phyloP scores from a whole-genome alignment of 2,888 invertebrate genomes.

The Phytoseiulus persimilis region DNA sequence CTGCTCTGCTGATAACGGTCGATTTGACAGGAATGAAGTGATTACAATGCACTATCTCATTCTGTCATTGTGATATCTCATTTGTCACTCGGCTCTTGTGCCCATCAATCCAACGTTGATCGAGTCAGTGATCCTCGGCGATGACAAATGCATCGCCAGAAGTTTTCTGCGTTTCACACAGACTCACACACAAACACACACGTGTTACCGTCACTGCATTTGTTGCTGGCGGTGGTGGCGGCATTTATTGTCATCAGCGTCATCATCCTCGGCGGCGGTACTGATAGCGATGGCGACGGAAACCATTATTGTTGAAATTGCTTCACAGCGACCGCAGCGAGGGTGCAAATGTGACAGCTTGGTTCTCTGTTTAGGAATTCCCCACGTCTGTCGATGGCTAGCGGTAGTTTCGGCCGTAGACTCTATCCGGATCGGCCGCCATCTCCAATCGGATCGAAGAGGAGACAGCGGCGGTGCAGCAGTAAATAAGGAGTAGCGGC shows the following conservation, averaged over 20 bases:
- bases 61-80: not conserved
- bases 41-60: not conserved
- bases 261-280: not conserved
- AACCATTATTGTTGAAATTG: not conserved
- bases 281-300: not conserved
- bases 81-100: not conserved
- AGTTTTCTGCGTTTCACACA: not conserved
- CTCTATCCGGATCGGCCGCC: not conserved
- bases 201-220: not conserved
- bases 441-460: not conserved
- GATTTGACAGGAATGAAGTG: not conserved
- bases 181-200: not conserved
- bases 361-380: not conserved
- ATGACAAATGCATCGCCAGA: not conserved
- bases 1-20: not conserved
- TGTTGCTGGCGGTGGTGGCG: not conserved
- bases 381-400: not conserved
- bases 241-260: not conserved
- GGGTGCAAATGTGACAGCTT: not conserved
- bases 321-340: not conserved
- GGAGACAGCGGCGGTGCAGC: not conserved
- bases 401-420: not conserved
- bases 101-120: not conserved
- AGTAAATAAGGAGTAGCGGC: not conserved
- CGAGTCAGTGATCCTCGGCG: not conserved